Evolutionary conservation across 2,797 vertebrate genomes (phyloP), one percentile per base, ranked within the genome.

Genomic region (Simalia tracyae): DNA sequence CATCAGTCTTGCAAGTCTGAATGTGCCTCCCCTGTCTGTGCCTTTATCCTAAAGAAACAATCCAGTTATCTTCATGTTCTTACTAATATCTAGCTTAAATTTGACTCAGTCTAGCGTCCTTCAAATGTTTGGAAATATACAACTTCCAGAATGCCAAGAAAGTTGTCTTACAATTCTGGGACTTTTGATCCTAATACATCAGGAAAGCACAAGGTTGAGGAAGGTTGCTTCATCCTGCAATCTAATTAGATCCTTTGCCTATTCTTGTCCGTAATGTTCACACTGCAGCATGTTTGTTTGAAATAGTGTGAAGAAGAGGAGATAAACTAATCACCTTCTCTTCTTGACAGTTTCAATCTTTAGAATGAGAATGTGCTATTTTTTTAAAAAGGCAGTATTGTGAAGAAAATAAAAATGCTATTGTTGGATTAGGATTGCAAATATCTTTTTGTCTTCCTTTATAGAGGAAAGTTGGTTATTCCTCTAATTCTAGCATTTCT

Each of bases 401-500:
- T 94, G 3, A 81, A 46, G 0, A 89, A 7, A 0, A 93, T 4
- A 57, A 92, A 85, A 93, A 86, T 0, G 1, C 57, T 8, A 0
- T 17, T 88, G 17, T 28, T 56, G 72, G 22, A 28, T 3, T n/a
- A 2, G 6, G 1, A n/a, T 17, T 28, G 42, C 61, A 68, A 63
- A 6, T 61, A 56, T 89, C 57, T 90, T 92, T 42, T 61, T 31
- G 1, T 4, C 81, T 85, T 86, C 19, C 10, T 87, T 89, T 1
- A 4, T 42, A 86, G 89, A 15, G 5, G 2, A 59, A 86, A 76
- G 15, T 63, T 85, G 86, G 72, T 89, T 88, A 92, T 66, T 60
- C 72, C 60, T 50, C 26, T 89, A 68, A 89, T 92, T 60, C 50
- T 42, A 66, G 60, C 54, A 88, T 93, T 85, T 91, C 54, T 36